phyloP scores from a whole-genome alignment of 2,113 vertebrate genomes.

The Hemicordylus capensis region DNA sequence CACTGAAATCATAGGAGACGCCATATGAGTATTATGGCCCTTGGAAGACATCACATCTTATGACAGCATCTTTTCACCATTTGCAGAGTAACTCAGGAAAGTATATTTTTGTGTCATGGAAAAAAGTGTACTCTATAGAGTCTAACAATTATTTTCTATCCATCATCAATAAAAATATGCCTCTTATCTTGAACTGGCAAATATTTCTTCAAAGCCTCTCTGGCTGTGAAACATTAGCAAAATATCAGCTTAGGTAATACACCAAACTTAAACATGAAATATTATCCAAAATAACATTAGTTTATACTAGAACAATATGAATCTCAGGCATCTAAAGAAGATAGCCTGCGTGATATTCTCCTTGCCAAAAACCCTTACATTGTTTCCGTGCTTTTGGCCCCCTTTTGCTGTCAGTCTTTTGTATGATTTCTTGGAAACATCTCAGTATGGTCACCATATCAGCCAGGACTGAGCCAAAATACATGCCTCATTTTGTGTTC shows the following conservation, averaged over 20 bases:
- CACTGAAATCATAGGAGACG: not conserved
- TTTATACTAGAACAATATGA: too few relatives aligned
- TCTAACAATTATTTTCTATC: not conserved
- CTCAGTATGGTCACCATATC: not conserved
- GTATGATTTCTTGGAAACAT: not conserved
- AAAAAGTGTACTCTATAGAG: not conserved
- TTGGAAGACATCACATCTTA: not conserved
- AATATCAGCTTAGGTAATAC: not conserved
- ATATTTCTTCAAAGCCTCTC: not conserved
- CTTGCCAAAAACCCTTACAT: not conserved
- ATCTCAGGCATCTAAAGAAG: not conserved
- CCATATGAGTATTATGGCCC: not conserved
- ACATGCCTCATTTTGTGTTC: not conserved
- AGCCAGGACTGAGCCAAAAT: not conserved
- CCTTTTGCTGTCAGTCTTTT: not conserved
- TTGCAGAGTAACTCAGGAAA: not conserved
- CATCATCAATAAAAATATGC: not conserved
- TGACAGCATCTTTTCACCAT: not conserved
- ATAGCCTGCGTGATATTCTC: not conserved
- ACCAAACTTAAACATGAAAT: not conserved
- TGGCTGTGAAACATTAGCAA: not conserved
- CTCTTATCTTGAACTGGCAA: not conserved
- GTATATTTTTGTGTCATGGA: not conserved
- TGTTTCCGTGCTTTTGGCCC: not conserved
- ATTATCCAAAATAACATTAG: not conserved